Evolutionary conservation across 2,797 vertebrate species (phyloP).

Genomic region (Notamacropus eugenii): DNA sequence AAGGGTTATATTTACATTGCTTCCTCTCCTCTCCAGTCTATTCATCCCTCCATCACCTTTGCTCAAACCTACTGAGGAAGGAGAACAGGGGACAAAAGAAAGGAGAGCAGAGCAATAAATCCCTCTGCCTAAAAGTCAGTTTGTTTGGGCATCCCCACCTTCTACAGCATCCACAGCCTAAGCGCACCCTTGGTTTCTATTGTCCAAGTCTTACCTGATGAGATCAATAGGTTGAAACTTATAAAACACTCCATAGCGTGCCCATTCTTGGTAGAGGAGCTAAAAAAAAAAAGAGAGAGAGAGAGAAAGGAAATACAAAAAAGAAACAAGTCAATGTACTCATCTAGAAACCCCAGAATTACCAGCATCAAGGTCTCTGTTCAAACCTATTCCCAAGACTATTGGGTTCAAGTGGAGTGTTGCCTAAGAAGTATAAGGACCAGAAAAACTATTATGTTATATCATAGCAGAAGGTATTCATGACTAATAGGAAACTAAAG

Average conservation of each 20-base stretch:
- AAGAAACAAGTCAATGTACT: neutral
- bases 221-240: conserved; percentile 98
- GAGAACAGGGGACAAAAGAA: neutral
- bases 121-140: neutral
- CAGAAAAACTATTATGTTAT: conserved; percentile 27
- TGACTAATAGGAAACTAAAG: neutral
- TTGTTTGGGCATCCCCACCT: neutral
- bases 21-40: neutral
- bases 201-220: conserved; percentile 91
- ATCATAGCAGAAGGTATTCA: neutral
- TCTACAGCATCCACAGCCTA: neutral
- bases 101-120: neutral
- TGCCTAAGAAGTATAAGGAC: conserved; percentile 11
- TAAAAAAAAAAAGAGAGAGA: conserved; percentile 76
- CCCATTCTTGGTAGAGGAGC: conserved; percentile 97
- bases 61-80: neutral
- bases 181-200: neutral
- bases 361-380: neutral
- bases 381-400: neutral
- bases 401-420: neutral
- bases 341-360: neutral
- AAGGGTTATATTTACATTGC: neutral
- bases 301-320: neutral
- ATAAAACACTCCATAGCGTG: conserved; percentile 96
- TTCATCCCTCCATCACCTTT: neutral